Conservation (phyloP, 2,113 vertebrate genomes). For the Castor canadensis region DNA sequence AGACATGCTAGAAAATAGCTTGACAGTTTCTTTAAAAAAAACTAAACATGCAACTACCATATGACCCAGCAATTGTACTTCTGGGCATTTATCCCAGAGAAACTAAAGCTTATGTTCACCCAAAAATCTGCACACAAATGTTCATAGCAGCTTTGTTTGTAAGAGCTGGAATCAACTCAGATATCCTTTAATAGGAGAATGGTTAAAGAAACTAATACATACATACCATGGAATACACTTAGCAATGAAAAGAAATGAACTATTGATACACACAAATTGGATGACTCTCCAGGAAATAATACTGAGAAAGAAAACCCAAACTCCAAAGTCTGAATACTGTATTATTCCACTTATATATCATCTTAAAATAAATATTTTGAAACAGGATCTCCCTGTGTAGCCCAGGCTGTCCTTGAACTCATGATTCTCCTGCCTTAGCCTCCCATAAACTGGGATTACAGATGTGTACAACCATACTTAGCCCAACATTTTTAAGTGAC, state of each 20-base stretch:
- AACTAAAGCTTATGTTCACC: constrained; percentile 40
- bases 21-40: constrained; percentile 49
- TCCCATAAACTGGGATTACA: too few species aligned
- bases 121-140: constrained; percentile 36
- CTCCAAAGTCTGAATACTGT: not conserved
- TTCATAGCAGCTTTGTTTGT: constrained; percentile 49
- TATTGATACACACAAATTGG: not conserved
- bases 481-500: not conserved
- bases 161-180: constrained; percentile 27
- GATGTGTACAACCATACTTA: too few species aligned
- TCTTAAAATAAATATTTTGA: not conserved
- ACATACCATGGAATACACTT: not conserved
- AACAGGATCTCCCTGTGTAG: not conserved
- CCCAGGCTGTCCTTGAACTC: not conserved
- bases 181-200: constrained; percentile 26
- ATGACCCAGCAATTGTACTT: constrained; percentile 4
- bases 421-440: too few species aligned
- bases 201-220: constrained; percentile 17
- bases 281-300: constrained; percentile 46
- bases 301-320: not conserved
- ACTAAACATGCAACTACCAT: constrained; percentile 17
- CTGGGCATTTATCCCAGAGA: constrained; percentile 47
- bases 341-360: not conserved
- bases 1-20: not conserved
- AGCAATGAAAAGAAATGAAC: not conserved